Evolutionary conservation across 2,113 vertebrate genomes (phyloP), one percentile per base, ranked within the genome.

Genomic region (Centropus bengalensis): DNA sequence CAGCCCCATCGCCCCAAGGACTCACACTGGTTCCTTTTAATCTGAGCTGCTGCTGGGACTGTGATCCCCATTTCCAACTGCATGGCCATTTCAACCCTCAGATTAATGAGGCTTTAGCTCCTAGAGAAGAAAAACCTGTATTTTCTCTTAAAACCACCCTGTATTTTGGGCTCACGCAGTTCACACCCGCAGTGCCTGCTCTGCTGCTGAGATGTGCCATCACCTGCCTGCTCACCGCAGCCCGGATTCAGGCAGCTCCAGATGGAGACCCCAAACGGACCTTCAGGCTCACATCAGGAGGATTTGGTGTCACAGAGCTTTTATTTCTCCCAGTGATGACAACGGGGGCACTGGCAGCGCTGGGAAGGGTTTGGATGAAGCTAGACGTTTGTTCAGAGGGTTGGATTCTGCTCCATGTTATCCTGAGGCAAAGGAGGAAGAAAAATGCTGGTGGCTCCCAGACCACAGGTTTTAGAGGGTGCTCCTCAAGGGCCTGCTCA

Each of bases 311-410:
- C 22, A 22, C 42, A 49, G 44, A 11, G 60, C 40, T 38, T 64
- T 45, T 10, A n/a, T 44, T 42, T 20, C 6, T 36, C 38, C 32
- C 5, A 0, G 1, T 21, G 49, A 23, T 4, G 8, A 47, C 18
- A 14, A n/a, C 5, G 28, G 51, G n/a, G 18, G 40, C 60, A 4
- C 42, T 22, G 68, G 13, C 38, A 54, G 8, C 9, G 26, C 52
- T 32, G 67, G 30, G 36, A 19, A 60, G 51, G 44, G 79, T 11
- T 8, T 26, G 23, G 36, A 13, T 60, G 26, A 30, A 30, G 21
- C 2, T 3, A 30, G 36, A 8, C n/a, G 36, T 63, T n/a, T 44
- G 20, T 27, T 33, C 60, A 51, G 51, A 5, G 33, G 33, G 71
- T 10, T 3, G 21, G 54, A 30, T 51, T 21, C 62, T 59, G 44